These are phyloP conservation scores for Triplophysa bombifrons DNA, from an alignment of 2,797 vertebrate genomes.

Conservation along the genomic window DNA sequence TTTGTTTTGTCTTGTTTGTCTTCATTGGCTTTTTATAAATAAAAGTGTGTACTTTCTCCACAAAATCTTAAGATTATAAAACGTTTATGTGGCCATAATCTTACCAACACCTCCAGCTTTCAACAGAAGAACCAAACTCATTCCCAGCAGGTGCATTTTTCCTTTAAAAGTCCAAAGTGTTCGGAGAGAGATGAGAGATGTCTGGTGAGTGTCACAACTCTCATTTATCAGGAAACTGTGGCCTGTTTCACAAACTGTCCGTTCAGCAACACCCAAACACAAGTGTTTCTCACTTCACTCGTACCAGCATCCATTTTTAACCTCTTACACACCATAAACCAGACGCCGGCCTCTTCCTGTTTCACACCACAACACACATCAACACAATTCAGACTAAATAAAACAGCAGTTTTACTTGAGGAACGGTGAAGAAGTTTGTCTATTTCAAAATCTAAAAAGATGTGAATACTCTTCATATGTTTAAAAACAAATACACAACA, in stretches of 20 bases:
- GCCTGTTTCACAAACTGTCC: constrained; percentile 66
- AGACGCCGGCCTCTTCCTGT: neutral
- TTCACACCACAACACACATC: neutral
- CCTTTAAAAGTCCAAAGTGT: constrained; percentile 41
- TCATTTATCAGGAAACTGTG: constrained; percentile 67
- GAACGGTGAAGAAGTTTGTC: no score
- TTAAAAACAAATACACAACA: no score
- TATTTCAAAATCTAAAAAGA: no score
- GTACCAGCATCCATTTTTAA: neutral
- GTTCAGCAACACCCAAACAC: constrained; percentile 24
- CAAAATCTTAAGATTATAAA: no score
- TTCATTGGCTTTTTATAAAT: no score
- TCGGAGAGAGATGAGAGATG: neutral
- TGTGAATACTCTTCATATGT: no score
- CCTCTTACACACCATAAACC: neutral
- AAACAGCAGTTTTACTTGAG: no score
- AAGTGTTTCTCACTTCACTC: neutral
- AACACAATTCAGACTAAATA: no score
- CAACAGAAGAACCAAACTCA: constrained; percentile 49
- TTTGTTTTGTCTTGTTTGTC: no score
- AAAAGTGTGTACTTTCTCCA: no score
- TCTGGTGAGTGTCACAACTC: constrained; percentile 9
- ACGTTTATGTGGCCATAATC: constrained; percentile 11
- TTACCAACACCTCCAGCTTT: constrained; percentile 52
- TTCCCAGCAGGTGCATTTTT: neutral